A percentile compares a stretch with the other conserved stretches of the same genome.
These are phyloP conservation scores for Cliona cf. orientalis DNA, from an alignment of 37 sponge, comb jelly and placozoan genomes.

Conservation along the genomic window DNA sequence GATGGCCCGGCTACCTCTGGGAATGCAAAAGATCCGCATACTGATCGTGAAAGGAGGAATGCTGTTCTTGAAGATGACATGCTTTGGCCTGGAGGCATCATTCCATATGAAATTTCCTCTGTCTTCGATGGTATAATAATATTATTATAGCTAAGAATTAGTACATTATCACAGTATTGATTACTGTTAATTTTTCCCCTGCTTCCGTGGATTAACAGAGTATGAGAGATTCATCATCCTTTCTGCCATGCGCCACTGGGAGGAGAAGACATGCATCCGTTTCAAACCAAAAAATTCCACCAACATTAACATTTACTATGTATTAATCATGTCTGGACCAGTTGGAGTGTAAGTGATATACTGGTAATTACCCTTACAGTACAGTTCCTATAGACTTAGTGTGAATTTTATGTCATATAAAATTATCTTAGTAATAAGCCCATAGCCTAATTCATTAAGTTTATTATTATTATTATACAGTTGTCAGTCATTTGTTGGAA, in stretches of 20 bases:
- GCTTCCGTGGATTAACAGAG: too few relatives aligned
- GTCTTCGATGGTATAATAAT: conserved; percentile 41
- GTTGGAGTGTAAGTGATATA: conserved; percentile 27
- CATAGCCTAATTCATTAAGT: too few relatives aligned
- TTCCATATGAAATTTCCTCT: conserved; percentile 46
- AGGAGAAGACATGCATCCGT: conserved; percentile 74
- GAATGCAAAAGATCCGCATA: not conserved
- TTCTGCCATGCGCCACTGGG: conserved; percentile 78
- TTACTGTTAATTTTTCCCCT: too few relatives aligned
- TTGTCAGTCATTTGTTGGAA: conserved; percentile 56
- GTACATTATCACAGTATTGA: too few relatives aligned
- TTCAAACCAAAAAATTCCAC: conserved; percentile 28
- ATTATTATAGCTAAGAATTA: too few relatives aligned
- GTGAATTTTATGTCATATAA: not conserved
- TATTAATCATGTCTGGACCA: conserved; percentile 47
- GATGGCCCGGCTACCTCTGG: too few relatives aligned
- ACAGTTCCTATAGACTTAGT: too few relatives aligned
- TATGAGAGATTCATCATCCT: conserved; percentile 52
- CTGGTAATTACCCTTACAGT: not conserved
- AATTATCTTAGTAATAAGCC: not conserved
- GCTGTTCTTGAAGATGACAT: not conserved
- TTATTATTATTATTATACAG: conserved; percentile 19
- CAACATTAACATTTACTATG: conserved; percentile 27
- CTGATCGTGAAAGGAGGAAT: not conserved
- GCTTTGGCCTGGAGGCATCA: conserved; percentile 69